These are phyloP conservation scores for Peromyscus leucopus DNA, from an alignment of 2,113 vertebrate species.

Conservation along the genomic window DNA sequence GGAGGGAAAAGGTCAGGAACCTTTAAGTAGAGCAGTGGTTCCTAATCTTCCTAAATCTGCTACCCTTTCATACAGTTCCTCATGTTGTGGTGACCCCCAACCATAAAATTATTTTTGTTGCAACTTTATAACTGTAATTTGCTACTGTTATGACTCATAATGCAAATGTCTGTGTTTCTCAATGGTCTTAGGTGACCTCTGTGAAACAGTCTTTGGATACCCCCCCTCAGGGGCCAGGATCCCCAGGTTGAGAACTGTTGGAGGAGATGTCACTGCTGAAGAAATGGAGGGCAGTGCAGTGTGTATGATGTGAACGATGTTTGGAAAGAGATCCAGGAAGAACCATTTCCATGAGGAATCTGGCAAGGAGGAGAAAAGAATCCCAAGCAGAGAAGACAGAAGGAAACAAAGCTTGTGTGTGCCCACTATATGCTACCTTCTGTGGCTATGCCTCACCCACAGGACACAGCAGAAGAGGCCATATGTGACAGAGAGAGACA, in stretches of 20 bases:
- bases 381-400: neutral
- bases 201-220: too few relatives aligned
- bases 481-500: neutral
- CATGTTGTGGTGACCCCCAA: neutral
- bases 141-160: neutral
- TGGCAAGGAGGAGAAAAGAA: neutral
- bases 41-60: neutral
- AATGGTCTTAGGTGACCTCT: neutral
- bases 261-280: neutral
- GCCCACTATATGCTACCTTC: neutral
- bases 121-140: neutral
- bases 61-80: neutral
- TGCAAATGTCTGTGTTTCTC: neutral
- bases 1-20: neutral
- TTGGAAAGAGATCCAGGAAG: constrained; percentile 20
- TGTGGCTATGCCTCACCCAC: neutral
- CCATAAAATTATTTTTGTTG: neutral
- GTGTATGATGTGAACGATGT: neutral
- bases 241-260: neutral
- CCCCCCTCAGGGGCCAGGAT: neutral
- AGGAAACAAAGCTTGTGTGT: neutral
- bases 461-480: neutral
- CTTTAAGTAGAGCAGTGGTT: neutral
- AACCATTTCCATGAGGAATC: neutral
- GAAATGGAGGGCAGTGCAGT: neutral